A percentile compares a stretch with the other conserved stretches of the same genome.
Evolutionary conservation across 1,140 invertebrate species (phyloP).

Genomic region (Nephila pilipes): DNA sequence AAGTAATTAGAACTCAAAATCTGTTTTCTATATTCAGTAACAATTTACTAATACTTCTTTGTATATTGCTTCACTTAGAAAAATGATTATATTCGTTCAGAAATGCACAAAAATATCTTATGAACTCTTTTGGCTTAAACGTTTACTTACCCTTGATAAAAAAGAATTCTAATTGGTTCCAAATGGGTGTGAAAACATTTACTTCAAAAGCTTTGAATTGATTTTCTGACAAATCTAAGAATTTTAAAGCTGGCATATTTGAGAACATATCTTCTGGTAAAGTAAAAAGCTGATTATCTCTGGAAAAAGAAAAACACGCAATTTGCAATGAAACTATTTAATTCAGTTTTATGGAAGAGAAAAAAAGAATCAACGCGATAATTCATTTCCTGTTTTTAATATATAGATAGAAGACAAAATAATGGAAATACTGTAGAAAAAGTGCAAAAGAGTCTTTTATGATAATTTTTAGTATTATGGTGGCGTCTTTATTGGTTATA

Average conservation of each 20-base stretch:
- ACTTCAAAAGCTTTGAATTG: constrained; percentile 42
- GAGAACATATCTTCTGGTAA: constrained; percentile 54
- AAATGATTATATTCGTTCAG: too few relatives aligned
- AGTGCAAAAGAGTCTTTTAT: too few relatives aligned
- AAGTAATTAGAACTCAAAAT: too few relatives aligned
- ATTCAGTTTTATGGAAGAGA: not conserved
- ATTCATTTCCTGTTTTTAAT: not conserved
- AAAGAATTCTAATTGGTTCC: constrained; percentile 27
- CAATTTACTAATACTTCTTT: too few relatives aligned
- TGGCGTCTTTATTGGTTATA: too few relatives aligned
- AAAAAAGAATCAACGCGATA: too few relatives aligned
- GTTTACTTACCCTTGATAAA: constrained; percentile 13
- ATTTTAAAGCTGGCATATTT: constrained; percentile 56
- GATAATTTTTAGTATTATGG: too few relatives aligned
- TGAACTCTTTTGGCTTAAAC: not conserved
- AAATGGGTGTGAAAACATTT: not conserved
- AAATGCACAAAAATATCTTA: too few relatives aligned
- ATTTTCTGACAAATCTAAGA: constrained; percentile 36
- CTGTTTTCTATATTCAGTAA: too few relatives aligned
- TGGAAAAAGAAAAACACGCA: not conserved
- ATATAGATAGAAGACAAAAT: too few relatives aligned
- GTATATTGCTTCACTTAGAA: too few relatives aligned
- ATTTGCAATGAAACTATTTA: not conserved
- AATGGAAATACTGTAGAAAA: too few relatives aligned
- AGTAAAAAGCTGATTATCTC: constrained; percentile 37